phyloP scores from a whole-genome alignment of 2,888 invertebrate species.

The Tanypteryx hageni region DNA sequence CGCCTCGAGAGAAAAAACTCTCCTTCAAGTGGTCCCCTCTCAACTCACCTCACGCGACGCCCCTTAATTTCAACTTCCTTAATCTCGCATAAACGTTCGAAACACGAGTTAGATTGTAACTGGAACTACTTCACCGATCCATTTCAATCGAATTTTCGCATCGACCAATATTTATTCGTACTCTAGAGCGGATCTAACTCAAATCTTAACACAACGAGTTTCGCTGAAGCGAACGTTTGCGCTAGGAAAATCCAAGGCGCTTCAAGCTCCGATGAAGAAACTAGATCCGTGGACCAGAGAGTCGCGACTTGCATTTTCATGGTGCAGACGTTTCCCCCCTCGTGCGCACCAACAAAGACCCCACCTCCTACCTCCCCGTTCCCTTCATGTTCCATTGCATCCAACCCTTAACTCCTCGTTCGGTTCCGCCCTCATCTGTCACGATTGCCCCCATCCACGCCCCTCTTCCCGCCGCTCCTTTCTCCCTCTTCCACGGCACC shows the following conservation, averaged over 20 bases:
- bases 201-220: too few species aligned
- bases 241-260: too few species aligned
- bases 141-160: constrained; percentile 13
- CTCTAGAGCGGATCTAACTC: too few species aligned
- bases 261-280: neutral
- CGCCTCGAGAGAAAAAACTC: too few species aligned
- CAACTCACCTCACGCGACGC: too few species aligned
- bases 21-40: too few species aligned
- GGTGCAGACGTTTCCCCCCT: neutral
- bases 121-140: neutral
- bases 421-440: constrained; percentile 47
- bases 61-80: too few species aligned
- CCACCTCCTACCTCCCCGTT: neutral
- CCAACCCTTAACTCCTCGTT: constrained; percentile 5
- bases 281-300: neutral
- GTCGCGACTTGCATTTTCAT: neutral
- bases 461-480: neutral
- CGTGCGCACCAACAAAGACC: constrained; percentile 27
- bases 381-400: neutral
- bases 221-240: too few species aligned
- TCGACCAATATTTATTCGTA: too few species aligned
- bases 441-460: constrained; percentile 41
- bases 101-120: too few species aligned
- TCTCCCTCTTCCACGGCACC: neutral
- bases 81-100: too few species aligned